These are phyloP conservation scores for Lucifuga dentata DNA, from an alignment of 2,113 vertebrate species.

Conservation along the genomic window DNA sequence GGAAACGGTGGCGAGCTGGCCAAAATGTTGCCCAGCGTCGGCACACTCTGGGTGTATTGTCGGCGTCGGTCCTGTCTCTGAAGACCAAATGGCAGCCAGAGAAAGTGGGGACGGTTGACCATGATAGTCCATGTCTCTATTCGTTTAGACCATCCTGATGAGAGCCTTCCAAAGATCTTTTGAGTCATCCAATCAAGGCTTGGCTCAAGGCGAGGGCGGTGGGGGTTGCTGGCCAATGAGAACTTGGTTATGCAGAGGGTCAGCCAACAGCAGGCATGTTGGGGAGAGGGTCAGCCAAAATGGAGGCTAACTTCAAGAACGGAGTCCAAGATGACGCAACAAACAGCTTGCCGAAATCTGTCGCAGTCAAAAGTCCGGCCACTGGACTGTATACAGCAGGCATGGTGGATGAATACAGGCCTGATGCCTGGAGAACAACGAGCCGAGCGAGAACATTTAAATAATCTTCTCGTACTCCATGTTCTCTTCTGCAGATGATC, in stretches of 20 bases:
- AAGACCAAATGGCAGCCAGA: conserved; percentile 47
- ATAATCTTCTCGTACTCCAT: conserved; percentile 6
- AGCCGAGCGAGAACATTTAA: conserved; percentile 11
- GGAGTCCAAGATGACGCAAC: conserved; percentile 71
- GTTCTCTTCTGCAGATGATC: conserved; percentile 25
- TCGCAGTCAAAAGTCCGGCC: conserved; percentile 71
- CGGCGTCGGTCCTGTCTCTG: conserved; percentile 40
- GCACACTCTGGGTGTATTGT: conserved; percentile 32
- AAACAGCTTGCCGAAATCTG: conserved; percentile 84
- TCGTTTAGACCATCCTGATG: conserved; percentile 65
- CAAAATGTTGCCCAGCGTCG: conserved; percentile 61
- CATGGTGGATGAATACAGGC: conserved; percentile 27
- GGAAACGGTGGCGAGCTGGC: conserved; percentile 50
- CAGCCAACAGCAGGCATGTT: conserved; percentile 72
- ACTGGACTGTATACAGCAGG: conserved; percentile 60
- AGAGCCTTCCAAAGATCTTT: conserved; percentile 67
- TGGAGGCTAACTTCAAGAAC: conserved; percentile 52
- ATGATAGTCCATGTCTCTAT: conserved; percentile 60
- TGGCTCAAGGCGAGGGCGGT: conserved; percentile 50
- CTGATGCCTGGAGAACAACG: conserved; percentile 4
- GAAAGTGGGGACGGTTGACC: conserved; percentile 48
- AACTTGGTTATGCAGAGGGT: conserved; percentile 58
- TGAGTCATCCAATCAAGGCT: conserved; percentile 72
- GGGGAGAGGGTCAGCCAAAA: conserved; percentile 70
- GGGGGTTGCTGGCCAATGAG: conserved; percentile 64